Evolutionary conservation across 2,797 vertebrate species (phyloP).

Genomic region (Channallabes apus): DNA sequence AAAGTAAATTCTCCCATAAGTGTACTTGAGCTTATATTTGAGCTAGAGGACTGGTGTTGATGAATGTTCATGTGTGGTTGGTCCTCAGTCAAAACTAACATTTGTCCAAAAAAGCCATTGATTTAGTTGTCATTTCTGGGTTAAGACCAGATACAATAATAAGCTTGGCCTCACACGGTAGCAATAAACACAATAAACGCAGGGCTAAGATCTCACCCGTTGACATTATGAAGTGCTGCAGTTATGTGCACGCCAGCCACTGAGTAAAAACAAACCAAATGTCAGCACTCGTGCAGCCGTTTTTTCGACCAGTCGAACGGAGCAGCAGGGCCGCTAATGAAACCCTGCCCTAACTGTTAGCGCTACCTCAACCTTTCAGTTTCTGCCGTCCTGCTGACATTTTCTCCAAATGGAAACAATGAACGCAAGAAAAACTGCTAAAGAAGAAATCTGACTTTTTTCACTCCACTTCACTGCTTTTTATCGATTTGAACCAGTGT

Average conservation of each 20-base stretch:
- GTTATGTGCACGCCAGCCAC: slow-evolving; percentile 70
- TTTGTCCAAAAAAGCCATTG: slow-evolving; percentile 58
- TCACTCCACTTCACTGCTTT: slow-evolving; percentile 63
- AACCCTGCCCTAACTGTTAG: slow-evolving; percentile 77
- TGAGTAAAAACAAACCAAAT: slow-evolving; percentile 82
- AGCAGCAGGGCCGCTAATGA: slow-evolving; percentile 73
- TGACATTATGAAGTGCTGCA: slow-evolving; percentile 80
- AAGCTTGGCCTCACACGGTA: slow-evolving; percentile 65
- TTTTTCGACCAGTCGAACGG: slow-evolving; percentile 63
- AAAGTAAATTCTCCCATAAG: slow-evolving; percentile 11
- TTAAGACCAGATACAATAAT: slow-evolving; percentile 54
- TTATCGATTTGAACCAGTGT: slow-evolving; percentile 74
- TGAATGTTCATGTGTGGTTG: slow-evolving; percentile 40
- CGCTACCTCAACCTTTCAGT: slow-evolving; percentile 75
- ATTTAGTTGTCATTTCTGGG: slow-evolving; percentile 63
- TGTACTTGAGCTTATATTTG: slow-evolving; percentile 20
- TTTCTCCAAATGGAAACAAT: slow-evolving; percentile 71
- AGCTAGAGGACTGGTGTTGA: slow-evolving; percentile 22
- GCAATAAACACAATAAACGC: slow-evolving; percentile 66
- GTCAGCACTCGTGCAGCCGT: slow-evolving; percentile 69
- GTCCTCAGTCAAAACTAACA: slow-evolving; percentile 46
- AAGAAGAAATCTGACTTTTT: slow-evolving; percentile 63
- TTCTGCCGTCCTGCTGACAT: slow-evolving; percentile 79
- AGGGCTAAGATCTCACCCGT: slow-evolving; percentile 68
- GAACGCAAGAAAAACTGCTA: slow-evolving; percentile 59